These are phyloP conservation scores for Forficula auricularia DNA, from an alignment of 1,140 invertebrate species.

Conservation along the genomic window DNA sequence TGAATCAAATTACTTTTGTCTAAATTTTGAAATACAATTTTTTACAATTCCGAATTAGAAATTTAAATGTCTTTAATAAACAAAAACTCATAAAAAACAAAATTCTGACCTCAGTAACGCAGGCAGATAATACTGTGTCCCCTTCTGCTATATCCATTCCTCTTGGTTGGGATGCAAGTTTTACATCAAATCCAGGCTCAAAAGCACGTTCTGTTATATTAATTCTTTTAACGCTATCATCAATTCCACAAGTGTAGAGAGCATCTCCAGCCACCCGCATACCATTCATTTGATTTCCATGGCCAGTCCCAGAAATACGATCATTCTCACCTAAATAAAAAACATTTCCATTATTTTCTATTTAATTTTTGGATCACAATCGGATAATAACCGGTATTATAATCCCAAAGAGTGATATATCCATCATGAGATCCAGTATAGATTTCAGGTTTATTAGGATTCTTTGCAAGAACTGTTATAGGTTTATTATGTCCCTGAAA, in stretches of 20 bases:
- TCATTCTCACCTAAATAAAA: constrained; percentile 44
- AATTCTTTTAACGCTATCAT: constrained; percentile 66
- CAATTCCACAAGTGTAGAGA: constrained; percentile 76
- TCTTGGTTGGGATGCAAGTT: constrained; percentile 75
- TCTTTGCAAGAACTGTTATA: constrained; percentile 78
- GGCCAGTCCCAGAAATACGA: constrained; percentile 60
- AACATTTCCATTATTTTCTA: too few relatives aligned
- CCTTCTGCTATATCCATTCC: constrained; percentile 59
- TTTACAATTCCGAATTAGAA: too few relatives aligned
- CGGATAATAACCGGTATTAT: constrained; percentile 38
- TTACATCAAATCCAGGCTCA: constrained; percentile 39
- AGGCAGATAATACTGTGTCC: constrained; percentile 56
- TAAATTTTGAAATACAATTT: too few relatives aligned
- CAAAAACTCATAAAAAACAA: neutral
- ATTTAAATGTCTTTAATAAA: too few relatives aligned
- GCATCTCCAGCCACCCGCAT: constrained; percentile 52
- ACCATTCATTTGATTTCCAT: constrained; percentile 87
- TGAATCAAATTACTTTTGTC: too few relatives aligned
- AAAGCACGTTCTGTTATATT: constrained; percentile 45
- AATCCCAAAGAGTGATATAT: constrained; percentile 75
- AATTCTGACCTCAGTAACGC: constrained; percentile 55
- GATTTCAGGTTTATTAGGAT: constrained; percentile 53
- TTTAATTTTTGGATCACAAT: too few relatives aligned
- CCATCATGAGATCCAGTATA: constrained; percentile 91
- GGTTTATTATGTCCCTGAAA: constrained; percentile 88